phyloP scores from a whole-genome alignment of 2,888 invertebrate species.

The Physocephala rufipes region DNA sequence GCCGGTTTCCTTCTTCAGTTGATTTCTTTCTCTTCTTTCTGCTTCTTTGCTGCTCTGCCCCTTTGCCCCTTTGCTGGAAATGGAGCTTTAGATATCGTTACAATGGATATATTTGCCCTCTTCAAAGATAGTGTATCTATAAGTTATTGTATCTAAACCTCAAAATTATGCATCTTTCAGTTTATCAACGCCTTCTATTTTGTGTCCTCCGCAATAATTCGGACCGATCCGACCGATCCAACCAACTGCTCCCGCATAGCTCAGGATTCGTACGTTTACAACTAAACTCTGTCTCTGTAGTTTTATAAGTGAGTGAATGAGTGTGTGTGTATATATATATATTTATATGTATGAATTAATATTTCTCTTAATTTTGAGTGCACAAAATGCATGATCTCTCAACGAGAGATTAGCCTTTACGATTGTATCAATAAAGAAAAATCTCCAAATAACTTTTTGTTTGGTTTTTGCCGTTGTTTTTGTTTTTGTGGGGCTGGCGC shows the following conservation, averaged over 20 bases:
- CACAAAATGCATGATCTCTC: slow-evolving; percentile 28
- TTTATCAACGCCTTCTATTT: slow-evolving; percentile 33
- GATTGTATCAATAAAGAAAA: slow-evolving; percentile 24
- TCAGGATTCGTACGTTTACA: too few species aligned
- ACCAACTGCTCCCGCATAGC: too few species aligned
- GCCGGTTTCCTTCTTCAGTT: background rate
- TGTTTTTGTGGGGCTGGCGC: background rate
- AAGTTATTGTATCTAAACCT: slow-evolving; percentile 27
- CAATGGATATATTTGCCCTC: slow-evolving; percentile 27
- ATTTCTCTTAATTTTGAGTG: slow-evolving; percentile 29
- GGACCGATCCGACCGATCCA: background rate
- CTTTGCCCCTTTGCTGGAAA: background rate
- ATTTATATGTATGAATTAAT: slow-evolving; percentile 12
- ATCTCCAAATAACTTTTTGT: slow-evolving; percentile 25
- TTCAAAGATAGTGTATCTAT: slow-evolving; percentile 22
- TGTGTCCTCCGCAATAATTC: slow-evolving; percentile 20
- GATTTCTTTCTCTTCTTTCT: background rate
- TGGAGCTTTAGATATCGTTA: background rate
- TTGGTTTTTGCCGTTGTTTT: background rate
- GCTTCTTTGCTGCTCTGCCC: background rate
- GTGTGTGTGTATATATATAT: background rate
- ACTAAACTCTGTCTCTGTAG: background rate
- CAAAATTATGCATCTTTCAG: slow-evolving; percentile 34
- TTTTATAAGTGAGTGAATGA: background rate
- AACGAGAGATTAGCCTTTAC: slow-evolving; percentile 25